Evolutionary conservation across 2,797 vertebrate species (phyloP).

Genomic region (Ctenopoma multispine): DNA sequence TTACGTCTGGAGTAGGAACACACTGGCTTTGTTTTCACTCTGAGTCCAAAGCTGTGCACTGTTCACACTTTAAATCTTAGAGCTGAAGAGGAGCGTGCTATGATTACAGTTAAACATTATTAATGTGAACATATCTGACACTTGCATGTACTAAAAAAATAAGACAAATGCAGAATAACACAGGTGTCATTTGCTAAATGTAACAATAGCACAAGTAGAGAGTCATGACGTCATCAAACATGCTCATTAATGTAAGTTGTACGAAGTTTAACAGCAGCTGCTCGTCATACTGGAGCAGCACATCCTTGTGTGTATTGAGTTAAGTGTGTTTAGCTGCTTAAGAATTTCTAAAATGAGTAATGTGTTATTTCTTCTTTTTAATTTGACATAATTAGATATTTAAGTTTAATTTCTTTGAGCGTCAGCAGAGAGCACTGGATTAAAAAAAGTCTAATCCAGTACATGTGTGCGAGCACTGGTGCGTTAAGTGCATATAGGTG

Average conservation of each 20-base stretch:
- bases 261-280: not conserved
- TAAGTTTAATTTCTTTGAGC: slow-evolving; percentile 36
- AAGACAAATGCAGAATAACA: not conserved
- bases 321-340: not conserved
- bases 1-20: too few relatives aligned
- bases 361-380: slow-evolving; percentile 4
- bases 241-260: not conserved
- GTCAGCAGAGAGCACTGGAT: slow-evolving; percentile 12
- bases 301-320: not conserved
- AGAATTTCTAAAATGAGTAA: not conserved
- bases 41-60: too few relatives aligned
- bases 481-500: slow-evolving; percentile 36
- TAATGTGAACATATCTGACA: too few relatives aligned
- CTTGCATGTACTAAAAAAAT: not conserved
- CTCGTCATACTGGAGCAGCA: not conserved
- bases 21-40: too few relatives aligned
- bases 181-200: not conserved
- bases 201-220: not conserved
- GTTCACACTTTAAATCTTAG: too few relatives aligned
- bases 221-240: not conserved
- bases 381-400: slow-evolving; percentile 23
- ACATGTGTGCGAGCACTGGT: not conserved
- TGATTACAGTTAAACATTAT: too few relatives aligned
- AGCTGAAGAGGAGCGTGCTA: too few relatives aligned
- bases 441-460: slow-evolving; percentile 8